These are phyloP conservation scores for Exephanes ischioxanthus DNA, from an alignment of 2,888 invertebrate species.

Conservation along the genomic window DNA sequence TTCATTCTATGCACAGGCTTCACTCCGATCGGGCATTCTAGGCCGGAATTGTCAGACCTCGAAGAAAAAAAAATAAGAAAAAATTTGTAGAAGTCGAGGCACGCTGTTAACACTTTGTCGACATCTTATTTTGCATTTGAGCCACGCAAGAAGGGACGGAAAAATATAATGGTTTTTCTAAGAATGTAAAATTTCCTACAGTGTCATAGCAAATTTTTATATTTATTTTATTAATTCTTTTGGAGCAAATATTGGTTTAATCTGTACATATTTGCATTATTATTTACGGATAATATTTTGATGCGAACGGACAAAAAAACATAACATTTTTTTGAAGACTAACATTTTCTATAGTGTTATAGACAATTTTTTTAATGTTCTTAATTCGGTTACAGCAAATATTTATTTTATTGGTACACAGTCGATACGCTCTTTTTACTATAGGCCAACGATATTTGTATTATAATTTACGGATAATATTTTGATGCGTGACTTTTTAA, in stretches of 20 bases:
- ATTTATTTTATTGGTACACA: not conserved
- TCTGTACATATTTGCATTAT: not conserved
- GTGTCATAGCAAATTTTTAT: too few species aligned
- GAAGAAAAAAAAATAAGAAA: not conserved
- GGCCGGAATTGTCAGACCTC: not conserved
- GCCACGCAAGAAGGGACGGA: not conserved
- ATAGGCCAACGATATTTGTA: not conserved
- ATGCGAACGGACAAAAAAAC: not conserved
- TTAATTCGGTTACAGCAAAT: too few species aligned
- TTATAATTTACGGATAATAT: not conserved
- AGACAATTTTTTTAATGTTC: too few species aligned
- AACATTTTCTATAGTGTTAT: too few species aligned
- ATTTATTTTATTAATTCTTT: too few species aligned
- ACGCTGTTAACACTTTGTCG: not conserved
- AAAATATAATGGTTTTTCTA: not conserved
- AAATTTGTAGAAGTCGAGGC: not conserved
- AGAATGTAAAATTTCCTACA: too few species aligned
- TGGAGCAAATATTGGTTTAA: too few species aligned
- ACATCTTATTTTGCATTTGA: not conserved
- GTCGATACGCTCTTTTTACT: not conserved
- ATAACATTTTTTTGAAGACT: too few species aligned
- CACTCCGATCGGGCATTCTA: slow-evolving; percentile 12
- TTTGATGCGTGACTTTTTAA: not conserved
- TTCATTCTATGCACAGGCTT: slow-evolving; percentile 6
- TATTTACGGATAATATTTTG: not conserved